Base-by-base conservation (phyloP, 2,888 invertebrate species). In the Melieria omissa region DNA sequence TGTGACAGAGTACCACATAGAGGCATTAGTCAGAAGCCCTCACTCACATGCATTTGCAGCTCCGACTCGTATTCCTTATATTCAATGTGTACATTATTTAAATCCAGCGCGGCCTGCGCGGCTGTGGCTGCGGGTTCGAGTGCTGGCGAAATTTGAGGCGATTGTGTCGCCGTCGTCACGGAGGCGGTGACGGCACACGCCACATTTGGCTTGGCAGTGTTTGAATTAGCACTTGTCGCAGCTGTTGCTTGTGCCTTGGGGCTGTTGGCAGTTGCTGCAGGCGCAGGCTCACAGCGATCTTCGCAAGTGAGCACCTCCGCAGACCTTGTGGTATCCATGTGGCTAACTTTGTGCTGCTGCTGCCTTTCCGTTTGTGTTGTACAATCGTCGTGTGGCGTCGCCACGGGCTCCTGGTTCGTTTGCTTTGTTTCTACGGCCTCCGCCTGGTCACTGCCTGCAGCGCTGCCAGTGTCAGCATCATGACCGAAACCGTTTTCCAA, bases 1-100 rank as follows among this genome's bases (percentile, higher is more conserved):
- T 29, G 29, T 29, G 29, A 29, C 29, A 29, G 29, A 29, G 29
- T 29, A 29, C 29, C 29, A 29, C 29, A 29, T 29, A 29, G 29
- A 29, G 29, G 29, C 29, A 29, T 29, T 29, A 29, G 29, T 29
- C 29, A 29, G 29, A 60, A 60, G 41, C 49, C 14, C 67, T 44
- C 45, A 80, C 82, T 78, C 73, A 86, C 86, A 82, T 97, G 96
- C 97, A 99, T 98, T 89, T 99, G 98, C 79, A 94, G 88, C 89
- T 99, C 99, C 82, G 96, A 97, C 88, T 96, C 93, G 87, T 98
- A 99, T 80, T 92, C 92, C 80, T 92, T 90, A 86, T 92, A 93
- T 71, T 86, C 84, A 74, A 86, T 86, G 73, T 85, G 79, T 47
- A 81, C 80, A 77, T 81, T 78, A 60, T 73, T 73, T 72, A 75